These are phyloP conservation scores for Clusia tigrina DNA, from an alignment of 2,888 invertebrate species.

Conservation along the genomic window DNA sequence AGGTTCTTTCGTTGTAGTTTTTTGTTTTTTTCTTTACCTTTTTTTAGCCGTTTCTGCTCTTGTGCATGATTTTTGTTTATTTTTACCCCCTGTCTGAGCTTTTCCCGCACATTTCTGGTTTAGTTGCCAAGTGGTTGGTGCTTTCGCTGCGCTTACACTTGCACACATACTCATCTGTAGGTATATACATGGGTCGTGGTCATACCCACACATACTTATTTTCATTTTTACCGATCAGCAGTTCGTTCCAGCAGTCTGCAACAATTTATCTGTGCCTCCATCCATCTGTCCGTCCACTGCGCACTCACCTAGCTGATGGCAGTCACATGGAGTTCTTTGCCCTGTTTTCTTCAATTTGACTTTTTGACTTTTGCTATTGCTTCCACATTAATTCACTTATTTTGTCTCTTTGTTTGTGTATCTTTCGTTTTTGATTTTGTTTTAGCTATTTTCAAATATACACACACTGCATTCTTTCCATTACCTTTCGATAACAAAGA, in stretches of 20 bases:
- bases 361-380: neutral
- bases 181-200: neutral
- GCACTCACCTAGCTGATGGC: neutral
- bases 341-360: neutral
- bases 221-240: too few species aligned
- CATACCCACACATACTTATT: too few species aligned
- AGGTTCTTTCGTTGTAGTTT: conserved; percentile 11
- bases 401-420: neutral
- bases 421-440: neutral
- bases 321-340: neutral
- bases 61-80: conserved; percentile 8
- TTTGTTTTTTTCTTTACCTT: neutral
- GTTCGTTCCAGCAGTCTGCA: neutral
- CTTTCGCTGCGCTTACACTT: neutral
- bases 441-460: too few species aligned
- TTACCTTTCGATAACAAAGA: too few species aligned
- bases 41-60: conserved; percentile 11
- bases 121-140: conserved; percentile 6
- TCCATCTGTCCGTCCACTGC: too few species aligned
- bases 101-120: neutral
- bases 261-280: too few species aligned
- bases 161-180: too few species aligned
- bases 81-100: neutral
- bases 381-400: neutral
- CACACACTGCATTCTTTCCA: too few species aligned